Percentiles rank a stretch among this genome's conserved stretches.
Evolutionary conservation across 2,888 invertebrate species (phyloP).

Genomic region (Syrista parreyssii): DNA sequence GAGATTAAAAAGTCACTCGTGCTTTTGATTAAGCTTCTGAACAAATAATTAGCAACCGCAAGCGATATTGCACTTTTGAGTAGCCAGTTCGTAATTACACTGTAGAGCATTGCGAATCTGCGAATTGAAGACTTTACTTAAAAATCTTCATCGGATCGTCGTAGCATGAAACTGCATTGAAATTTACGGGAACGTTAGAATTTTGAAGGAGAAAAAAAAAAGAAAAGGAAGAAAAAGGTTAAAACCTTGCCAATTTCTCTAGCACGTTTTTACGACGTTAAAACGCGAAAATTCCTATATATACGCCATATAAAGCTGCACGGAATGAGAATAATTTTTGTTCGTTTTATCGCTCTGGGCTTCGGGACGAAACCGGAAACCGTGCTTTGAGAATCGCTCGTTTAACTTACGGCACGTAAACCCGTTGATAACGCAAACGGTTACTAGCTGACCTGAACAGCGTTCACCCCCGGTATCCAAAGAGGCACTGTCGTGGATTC

Average conservation of each 20-base stretch:
- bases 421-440: constrained; percentile 45
- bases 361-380: not conserved
- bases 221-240: no score
- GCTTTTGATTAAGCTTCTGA: not conserved
- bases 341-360: not conserved
- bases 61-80: not conserved
- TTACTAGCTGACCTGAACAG: constrained; percentile 48
- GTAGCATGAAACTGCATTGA: no score
- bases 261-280: not conserved
- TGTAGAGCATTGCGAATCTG: no score
- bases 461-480: constrained; percentile 16
- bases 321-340: not conserved
- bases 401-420: constrained; percentile 47
- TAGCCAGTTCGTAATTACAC: not conserved
- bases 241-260: not conserved
- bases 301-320: not conserved
- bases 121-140: no score
- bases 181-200: no score
- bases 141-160: no score
- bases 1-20: not conserved
- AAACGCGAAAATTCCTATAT: not conserved
- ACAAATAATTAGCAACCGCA: not conserved
- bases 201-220: not conserved
- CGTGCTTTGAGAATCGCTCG: constrained; percentile 24
- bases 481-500: constrained; percentile 3